Percentiles rank a stretch among this genome's conserved stretches.
phyloP scores from a whole-genome alignment of 2,888 invertebrate species.

The Lycia hirtaria region DNA sequence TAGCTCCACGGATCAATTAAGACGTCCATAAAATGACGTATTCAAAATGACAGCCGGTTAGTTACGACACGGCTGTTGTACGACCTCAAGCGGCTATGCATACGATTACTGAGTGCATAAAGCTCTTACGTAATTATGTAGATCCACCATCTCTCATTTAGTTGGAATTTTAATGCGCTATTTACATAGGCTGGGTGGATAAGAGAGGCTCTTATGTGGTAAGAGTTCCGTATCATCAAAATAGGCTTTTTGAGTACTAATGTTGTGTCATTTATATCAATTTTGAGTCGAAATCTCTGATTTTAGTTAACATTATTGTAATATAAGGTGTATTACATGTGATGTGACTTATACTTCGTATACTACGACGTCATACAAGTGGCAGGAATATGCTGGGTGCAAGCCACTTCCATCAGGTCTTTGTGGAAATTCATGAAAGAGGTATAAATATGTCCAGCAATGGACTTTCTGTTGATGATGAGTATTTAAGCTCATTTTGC shows the following conservation, averaged over 20 bases:
- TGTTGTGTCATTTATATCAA: no score
- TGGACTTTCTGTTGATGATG: no score
- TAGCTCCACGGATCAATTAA: slow-evolving; percentile 5
- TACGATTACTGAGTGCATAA: slow-evolving; percentile 67
- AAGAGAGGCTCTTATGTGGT: not conserved
- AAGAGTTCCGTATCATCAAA: not conserved
- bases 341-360: no score
- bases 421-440: no score
- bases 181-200: slow-evolving; percentile 37
- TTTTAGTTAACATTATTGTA: no score
- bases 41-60: slow-evolving; percentile 44
- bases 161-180: slow-evolving; percentile 56
- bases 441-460: no score
- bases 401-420: no score
- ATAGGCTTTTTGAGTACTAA: not conserved
- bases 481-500: no score
- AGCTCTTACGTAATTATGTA: slow-evolving; percentile 72
- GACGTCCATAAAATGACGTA: slow-evolving; percentile 28
- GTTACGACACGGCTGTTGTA: slow-evolving; percentile 58
- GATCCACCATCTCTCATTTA: slow-evolving; percentile 65
- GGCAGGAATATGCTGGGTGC: no score
- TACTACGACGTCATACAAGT: no score
- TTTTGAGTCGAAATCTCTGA: no score
- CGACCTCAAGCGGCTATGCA: slow-evolving; percentile 61
- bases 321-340: no score